These are phyloP conservation scores for Agrypnus murinus DNA, from an alignment of 2,888 invertebrate genomes.

Conservation along the genomic window DNA sequence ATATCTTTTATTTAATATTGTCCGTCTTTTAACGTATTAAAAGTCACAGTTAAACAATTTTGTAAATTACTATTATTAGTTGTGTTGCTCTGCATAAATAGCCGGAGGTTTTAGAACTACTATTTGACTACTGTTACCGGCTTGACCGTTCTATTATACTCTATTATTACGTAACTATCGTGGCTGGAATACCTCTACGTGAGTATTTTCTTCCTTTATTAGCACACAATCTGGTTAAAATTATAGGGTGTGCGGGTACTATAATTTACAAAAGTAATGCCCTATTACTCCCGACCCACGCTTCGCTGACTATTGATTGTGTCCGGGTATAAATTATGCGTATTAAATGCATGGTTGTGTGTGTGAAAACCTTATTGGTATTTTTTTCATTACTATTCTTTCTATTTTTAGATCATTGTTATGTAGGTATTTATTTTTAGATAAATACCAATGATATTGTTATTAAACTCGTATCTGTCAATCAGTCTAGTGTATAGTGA, in stretches of 20 bases:
- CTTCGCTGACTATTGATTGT: conserved; percentile 41
- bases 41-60: conserved; percentile 32
- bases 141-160: conserved; percentile 36
- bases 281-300: conserved; percentile 37
- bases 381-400: background rate
- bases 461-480: background rate
- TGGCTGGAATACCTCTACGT: conserved; percentile 35
- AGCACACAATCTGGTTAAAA: conserved; percentile 33
- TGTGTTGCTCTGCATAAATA: conserved; percentile 20
- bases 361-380: conserved; percentile 15
- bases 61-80: conserved; percentile 34
- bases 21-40: conserved; percentile 3
- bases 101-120: conserved; percentile 22
- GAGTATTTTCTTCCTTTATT: conserved; percentile 29
- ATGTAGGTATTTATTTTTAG: background rate
- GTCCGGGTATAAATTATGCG: conserved; percentile 25
- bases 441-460: background rate
- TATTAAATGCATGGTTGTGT: conserved; percentile 19
- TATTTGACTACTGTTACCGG: conserved; percentile 42
- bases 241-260: conserved; percentile 35
- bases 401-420: background rate
- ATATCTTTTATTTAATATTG: conserved; percentile 13
- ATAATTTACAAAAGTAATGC: conserved; percentile 40
- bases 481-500: too few relatives aligned
- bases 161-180: conserved; percentile 32